Percentiles rank a stretch among this genome's conserved stretches.
Evolutionary conservation across 2,113 vertebrate genomes (phyloP).

Genomic region (Aptenodytes patagonicus): DNA sequence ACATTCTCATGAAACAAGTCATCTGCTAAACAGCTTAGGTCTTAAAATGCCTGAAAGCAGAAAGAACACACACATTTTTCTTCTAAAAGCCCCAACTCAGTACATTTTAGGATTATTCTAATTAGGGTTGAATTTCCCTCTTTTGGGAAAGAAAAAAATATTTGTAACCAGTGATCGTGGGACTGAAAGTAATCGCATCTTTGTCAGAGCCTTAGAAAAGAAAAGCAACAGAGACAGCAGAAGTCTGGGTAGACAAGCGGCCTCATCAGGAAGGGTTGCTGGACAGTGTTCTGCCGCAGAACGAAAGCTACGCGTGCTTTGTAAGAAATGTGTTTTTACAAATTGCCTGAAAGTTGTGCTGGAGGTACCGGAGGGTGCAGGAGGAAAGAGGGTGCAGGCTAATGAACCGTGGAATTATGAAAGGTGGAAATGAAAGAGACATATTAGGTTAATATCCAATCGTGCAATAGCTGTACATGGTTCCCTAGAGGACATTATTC

Average conservation of each 20-base stretch:
- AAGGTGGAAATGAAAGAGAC: background rate
- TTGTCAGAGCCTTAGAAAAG: background rate
- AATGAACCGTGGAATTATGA: background rate
- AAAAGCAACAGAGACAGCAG: background rate
- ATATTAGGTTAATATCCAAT: background rate
- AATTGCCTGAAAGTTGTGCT: background rate
- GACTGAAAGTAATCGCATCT: background rate
- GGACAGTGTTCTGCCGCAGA: background rate
- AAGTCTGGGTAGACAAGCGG: background rate
- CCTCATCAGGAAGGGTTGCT: background rate
- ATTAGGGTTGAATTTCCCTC: background rate
- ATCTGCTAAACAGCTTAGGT: constrained; percentile 45
- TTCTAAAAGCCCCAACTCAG: background rate
- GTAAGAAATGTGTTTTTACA: background rate
- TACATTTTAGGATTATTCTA: background rate
- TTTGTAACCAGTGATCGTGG: background rate
- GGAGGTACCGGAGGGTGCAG: background rate
- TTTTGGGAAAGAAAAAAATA: background rate
- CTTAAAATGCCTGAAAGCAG: constrained; percentile 5
- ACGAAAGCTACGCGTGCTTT: background rate
- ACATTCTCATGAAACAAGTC: background rate
- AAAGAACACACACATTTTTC: background rate
- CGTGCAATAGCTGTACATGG: background rate
- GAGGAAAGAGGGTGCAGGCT: background rate
- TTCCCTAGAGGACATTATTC: background rate